Percentiles rank a stretch among this genome's conserved stretches.
phyloP scores from a whole-genome alignment of 2,113 vertebrate species.

The Pollimyrus isidori region DNA sequence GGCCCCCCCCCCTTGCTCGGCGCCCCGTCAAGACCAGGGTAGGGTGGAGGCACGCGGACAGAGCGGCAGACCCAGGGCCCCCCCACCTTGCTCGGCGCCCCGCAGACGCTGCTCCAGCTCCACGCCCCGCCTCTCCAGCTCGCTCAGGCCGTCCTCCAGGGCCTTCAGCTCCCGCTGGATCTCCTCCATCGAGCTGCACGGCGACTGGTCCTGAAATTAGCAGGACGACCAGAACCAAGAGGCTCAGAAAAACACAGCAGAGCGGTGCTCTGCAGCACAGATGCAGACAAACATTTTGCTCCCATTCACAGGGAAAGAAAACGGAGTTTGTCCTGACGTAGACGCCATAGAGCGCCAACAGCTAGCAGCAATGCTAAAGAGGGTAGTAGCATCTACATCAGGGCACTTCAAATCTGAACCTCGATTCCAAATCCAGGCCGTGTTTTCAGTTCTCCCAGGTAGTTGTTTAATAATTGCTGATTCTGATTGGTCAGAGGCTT shows the following conservation, averaged over 20 bases:
- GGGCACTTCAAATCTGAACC: too few relatives aligned
- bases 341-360: background rate
- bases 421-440: too few relatives aligned
- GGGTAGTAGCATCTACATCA: background rate
- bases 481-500: too few relatives aligned
- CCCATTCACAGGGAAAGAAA: background rate
- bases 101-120: slow-evolving; percentile 80
- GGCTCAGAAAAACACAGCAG: background rate
- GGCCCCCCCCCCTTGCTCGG: slow-evolving; percentile 71
- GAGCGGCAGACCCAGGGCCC: slow-evolving; percentile 33
- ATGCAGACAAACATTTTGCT: background rate
- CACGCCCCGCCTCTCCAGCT: slow-evolving; percentile 76
- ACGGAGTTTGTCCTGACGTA: background rate
- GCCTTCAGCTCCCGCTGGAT: slow-evolving; percentile 70
- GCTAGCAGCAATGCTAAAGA: background rate
- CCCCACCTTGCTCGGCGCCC: slow-evolving; percentile 74
- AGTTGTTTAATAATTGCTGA: too few relatives aligned
- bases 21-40: too few relatives aligned
- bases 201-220: slow-evolving; percentile 51
- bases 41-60: background rate
- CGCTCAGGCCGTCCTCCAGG: slow-evolving; percentile 72
- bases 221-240: slow-evolving; percentile 18
- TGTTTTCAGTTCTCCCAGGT: too few relatives aligned
- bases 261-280: background rate
- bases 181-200: slow-evolving; percentile 61